Conservation (phyloP, 2,797 vertebrate genomes). For the Synanceia verrucosa region DNA sequence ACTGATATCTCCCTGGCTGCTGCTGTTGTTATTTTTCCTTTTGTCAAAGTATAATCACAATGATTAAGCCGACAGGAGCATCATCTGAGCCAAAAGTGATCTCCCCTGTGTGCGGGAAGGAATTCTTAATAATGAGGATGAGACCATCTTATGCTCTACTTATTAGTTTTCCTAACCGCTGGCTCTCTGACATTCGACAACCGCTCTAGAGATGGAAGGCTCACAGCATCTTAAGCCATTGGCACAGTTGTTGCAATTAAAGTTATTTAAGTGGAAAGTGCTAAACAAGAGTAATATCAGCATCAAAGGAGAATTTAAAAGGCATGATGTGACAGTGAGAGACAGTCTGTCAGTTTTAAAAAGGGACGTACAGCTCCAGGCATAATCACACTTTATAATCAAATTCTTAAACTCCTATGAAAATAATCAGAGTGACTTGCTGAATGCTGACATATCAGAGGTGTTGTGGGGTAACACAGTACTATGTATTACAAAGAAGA, state of each 20-base stretch:
- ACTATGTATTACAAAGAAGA: too few relatives aligned
- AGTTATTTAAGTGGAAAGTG: conserved; percentile 34
- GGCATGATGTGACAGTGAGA: not conserved
- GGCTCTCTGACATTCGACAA: conserved; percentile 35
- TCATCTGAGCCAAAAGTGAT: conserved; percentile 22
- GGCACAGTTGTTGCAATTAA: conserved; percentile 32
- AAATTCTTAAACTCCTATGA: not conserved
- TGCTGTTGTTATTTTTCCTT: conserved; percentile 14
- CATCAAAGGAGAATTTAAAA: not conserved
- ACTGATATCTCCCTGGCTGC: conserved; percentile 4
- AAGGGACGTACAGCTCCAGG: conserved; percentile 1
- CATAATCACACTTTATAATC: not conserved
- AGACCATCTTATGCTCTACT: conserved; percentile 47
- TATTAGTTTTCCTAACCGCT: conserved; percentile 64
- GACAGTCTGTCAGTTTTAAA: not conserved
- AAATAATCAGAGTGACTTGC: not conserved
- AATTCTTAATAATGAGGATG: conserved; percentile 49
- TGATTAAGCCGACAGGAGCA: conserved; percentile 23
- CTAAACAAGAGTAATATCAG: not conserved
- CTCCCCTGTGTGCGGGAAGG: conserved; percentile 21
- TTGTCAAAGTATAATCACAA: conserved; percentile 27
- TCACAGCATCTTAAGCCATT: conserved; percentile 8
- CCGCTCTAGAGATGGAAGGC: conserved; percentile 15
- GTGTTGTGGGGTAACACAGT: too few relatives aligned
- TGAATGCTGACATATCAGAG: not conserved